Evolutionary conservation across 2,113 vertebrate genomes (phyloP), one percentile per base, ranked within the genome.

Genomic region (Gymnorhina tibicen): DNA sequence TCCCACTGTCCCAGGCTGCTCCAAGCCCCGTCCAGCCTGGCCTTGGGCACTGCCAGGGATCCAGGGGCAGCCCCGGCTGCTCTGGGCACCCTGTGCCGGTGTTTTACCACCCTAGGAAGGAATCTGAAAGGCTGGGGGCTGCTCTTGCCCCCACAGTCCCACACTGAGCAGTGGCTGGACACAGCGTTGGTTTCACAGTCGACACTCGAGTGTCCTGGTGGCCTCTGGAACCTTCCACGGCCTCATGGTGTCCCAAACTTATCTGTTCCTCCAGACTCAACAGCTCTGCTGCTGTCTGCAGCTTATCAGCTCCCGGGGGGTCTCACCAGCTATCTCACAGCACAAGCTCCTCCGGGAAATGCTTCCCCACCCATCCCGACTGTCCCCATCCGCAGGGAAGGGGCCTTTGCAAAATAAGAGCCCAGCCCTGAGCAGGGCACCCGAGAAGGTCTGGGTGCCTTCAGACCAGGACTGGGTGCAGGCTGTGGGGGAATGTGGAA

Each of bases 151-250:
- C 10, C 6, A 2, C 9, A 22, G 6, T 14, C 33, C 79, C 9
- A 2, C 49, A 8, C 47, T 8, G 53, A 72, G 79, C 62, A 46
- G 44, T 20, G 5, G 1, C 28, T 21, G 68, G 53, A 9, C 5
- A 2, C 1, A 11, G 42, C 3, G 10, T 1, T 22, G 67, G 41
- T 27, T 13, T 28, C 49, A 16, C 32, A 13, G n/a, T 1, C 5
- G 56, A 3, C 44, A 50, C 24, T 35, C 0, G 0, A 37, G 37
- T 1, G 26, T 39, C 26, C 44, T 7, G 1, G 13, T 27, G 63
- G 35, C 32, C 55, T 42, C 35, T 11, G 70, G n/a, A 72, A 32
- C 70, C 18, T 32, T 14, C 67, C 21, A 24, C 62, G n/a, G 85
- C 6, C 49, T 44, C 10, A 0, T 0, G 30, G 44, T 12, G 64